These are phyloP conservation scores for Ectropis grisescens DNA, from an alignment of 1,140 invertebrate species.

Conservation along the genomic window DNA sequence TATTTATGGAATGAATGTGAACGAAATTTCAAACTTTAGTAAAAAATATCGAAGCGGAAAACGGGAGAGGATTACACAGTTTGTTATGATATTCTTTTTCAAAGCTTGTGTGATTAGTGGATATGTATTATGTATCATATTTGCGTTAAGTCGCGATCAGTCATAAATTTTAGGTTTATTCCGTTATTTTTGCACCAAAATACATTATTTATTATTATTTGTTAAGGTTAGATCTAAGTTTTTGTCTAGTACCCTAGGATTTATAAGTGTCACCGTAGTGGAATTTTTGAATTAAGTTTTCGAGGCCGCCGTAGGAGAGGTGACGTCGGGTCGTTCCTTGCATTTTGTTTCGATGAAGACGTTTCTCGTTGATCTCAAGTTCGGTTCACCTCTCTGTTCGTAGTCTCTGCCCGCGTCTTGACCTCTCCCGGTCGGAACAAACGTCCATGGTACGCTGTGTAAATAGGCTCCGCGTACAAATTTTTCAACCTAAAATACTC, in stretches of 20 bases:
- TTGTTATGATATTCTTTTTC: slow-evolving; percentile 30
- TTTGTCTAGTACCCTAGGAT: slow-evolving; percentile 59
- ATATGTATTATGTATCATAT: slow-evolving; percentile 32
- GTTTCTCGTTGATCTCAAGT: slow-evolving; percentile 38
- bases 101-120: slow-evolving; percentile 62
- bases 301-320: slow-evolving; percentile 38
- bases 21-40: slow-evolving; percentile 14
- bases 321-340: slow-evolving; percentile 20
- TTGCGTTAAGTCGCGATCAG: slow-evolving; percentile 47
- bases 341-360: slow-evolving; percentile 17
- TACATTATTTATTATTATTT: slow-evolving; percentile 56
- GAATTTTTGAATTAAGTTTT: slow-evolving; percentile 61
- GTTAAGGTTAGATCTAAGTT: slow-evolving; percentile 58
- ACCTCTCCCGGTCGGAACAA: too few relatives aligned
- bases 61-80: slow-evolving; percentile 10
- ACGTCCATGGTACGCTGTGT: slow-evolving; percentile 68
- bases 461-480: slow-evolving; percentile 65
- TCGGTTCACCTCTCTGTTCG: slow-evolving; percentile 20
- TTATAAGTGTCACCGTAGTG: slow-evolving; percentile 65
- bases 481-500: slow-evolving; percentile 56
- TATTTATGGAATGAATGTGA: slow-evolving; percentile 63
- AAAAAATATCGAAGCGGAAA: too few relatives aligned
- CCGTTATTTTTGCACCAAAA: slow-evolving; percentile 61
- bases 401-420: too few relatives aligned
- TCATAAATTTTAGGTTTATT: slow-evolving; percentile 42